These are phyloP conservation scores for Arenaria interpres DNA, from an alignment of 2,113 vertebrate species.

Conservation along the genomic window DNA sequence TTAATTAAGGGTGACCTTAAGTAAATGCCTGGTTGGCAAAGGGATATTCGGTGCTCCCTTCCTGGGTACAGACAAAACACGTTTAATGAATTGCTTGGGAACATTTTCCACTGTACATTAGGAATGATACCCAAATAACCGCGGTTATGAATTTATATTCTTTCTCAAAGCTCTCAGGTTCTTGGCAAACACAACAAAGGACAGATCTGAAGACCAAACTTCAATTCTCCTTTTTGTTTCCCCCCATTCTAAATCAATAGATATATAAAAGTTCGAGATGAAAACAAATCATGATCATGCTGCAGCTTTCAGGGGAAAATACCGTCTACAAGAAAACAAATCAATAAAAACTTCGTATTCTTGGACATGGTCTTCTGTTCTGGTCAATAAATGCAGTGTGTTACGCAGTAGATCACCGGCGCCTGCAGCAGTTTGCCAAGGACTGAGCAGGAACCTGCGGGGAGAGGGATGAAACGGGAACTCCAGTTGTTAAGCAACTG, in stretches of 20 bases:
- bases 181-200: constrained; percentile 2
- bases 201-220: constrained; percentile 25
- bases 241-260: constrained; percentile 25
- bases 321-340: constrained; percentile 62
- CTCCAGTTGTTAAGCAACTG: not conserved
- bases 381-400: constrained; percentile 63
- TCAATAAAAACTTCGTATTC: constrained; percentile 59
- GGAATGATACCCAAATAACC: not conserved
- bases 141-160: not conserved
- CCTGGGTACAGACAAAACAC: not conserved
- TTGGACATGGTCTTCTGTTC: constrained; percentile 34
- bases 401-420: constrained; percentile 19
- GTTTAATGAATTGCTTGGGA: constrained; percentile 5
- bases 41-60: not conserved
- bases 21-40: not conserved
- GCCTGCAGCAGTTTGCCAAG: not conserved
- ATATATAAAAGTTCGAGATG: constrained; percentile 50
- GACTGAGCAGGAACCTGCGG: not conserved
- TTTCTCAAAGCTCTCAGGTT: constrained; percentile 7
- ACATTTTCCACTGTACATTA: not conserved
- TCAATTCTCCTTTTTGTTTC: constrained; percentile 6
- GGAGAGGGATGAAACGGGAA: not conserved
- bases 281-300: constrained; percentile 61
- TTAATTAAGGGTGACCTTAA: not conserved
- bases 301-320: constrained; percentile 33